Base-by-base conservation (phyloP, 2,797 vertebrate genomes). In the Acipenser oxyrinchus region DNA sequence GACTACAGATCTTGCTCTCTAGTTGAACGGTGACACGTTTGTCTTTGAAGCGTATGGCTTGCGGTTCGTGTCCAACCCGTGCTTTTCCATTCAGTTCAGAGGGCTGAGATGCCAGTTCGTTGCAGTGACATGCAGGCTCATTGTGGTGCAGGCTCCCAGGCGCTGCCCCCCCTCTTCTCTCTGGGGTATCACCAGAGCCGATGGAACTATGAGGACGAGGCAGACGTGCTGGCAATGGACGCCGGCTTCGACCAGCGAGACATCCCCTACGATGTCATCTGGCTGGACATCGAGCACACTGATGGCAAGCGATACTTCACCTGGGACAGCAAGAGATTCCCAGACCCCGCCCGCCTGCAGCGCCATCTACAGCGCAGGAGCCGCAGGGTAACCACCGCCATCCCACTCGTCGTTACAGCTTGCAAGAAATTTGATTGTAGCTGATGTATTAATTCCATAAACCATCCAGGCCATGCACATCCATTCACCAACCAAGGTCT, bases 241-340 rank as follows among this genome's bases (percentile, higher is more conserved):
- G 83, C 87, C 13, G 94, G 93, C 6, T 99, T 99, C 65, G 94
- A 98, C 77, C 77, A 66, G 10, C 86, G 94, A 73, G 10, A 73
- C 66, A 96, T 99, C 78, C 95, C 96, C 1, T 98, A 96, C 52
- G 96, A 99, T 50, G 94, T 93, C 50, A 92, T 99, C 51, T 99
- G 96, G 96, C 86, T 99, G 79, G 96, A 99, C 75, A 99, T 99
- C 51, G 96, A 98, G 71, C 96, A 99, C 81, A 98, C 95, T 0
- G 81, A 95, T 6, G 92, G 85, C 62, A 99, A 97, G 78, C 91
- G 92, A 6, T 98, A 96, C 70, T 97, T 99, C 75, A 99, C 95
- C 18, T 99, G 96, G 96, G 91, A 98, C 79, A 78, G 86, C 3
- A 77, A 81, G 48, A 86, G 75, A 53, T 99, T 98, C 64, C 85